A percentile compares a stretch with the other conserved stretches of the same genome.
phyloP scores from a whole-genome alignment of 2,797 vertebrate genomes.

The Anguilla marmorata region DNA sequence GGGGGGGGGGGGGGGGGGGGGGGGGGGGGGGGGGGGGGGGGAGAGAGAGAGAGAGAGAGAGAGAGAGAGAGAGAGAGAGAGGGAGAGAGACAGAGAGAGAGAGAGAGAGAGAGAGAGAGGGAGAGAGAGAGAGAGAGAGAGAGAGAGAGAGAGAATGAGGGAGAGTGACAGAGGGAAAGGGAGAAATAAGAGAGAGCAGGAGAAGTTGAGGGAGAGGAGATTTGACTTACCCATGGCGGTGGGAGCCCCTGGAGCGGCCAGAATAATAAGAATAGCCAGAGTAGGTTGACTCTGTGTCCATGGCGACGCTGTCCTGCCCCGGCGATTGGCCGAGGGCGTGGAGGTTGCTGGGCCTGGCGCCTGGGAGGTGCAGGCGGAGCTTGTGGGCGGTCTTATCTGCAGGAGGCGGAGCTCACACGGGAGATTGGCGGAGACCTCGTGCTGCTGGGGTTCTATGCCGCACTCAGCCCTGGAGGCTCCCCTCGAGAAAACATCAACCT shows the following conservation, averaged over 20 bases:
- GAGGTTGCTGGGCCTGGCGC: constrained; percentile 52
- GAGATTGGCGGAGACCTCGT: constrained; percentile 54
- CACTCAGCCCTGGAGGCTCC: constrained; percentile 63
- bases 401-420: constrained; percentile 54
- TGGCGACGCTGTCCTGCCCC: constrained; percentile 63
- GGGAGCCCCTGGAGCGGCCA: constrained; percentile 89
- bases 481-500: constrained; percentile 67
- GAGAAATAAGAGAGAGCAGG: background rate
- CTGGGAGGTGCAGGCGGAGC: constrained; percentile 53
- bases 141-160: constrained; percentile 5
- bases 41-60: too few species aligned
- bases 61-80: constrained; percentile 22
- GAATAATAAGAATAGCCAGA: constrained; percentile 95
- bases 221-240: constrained; percentile 72
- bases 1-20: too few species aligned
- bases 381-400: constrained; percentile 50
- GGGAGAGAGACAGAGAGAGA: background rate
- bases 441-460: constrained; percentile 61
- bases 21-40: too few species aligned
- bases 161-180: constrained; percentile 22
- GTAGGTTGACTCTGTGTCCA: constrained; percentile 97
- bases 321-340: constrained; percentile 44
- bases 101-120: background rate
- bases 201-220: background rate
- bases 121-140: background rate